Evolutionary conservation across 2,113 vertebrate species (phyloP).

Genomic region (Petrocephalus zakoni): DNA sequence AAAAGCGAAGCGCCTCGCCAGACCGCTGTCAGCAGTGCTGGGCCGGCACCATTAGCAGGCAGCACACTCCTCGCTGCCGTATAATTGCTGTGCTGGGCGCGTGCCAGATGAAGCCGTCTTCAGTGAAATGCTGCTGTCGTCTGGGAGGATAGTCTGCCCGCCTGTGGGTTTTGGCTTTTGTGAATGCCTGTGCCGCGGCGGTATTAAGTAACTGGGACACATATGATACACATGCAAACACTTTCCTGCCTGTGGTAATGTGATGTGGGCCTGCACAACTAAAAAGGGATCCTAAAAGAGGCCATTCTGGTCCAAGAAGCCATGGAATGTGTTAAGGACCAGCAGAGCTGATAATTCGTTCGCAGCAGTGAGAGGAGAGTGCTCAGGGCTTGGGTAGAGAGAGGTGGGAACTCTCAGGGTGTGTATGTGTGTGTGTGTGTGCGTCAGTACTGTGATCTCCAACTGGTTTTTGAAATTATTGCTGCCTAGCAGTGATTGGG

Average conservation of each 20-base stretch:
- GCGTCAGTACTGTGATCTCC: not conserved
- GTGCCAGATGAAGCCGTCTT: not conserved
- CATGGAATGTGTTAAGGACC: not conserved
- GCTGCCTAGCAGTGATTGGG: not conserved
- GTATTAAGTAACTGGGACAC: too few species aligned
- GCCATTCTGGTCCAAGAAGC: not conserved
- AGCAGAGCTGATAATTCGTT: not conserved
- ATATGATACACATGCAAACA: too few species aligned
- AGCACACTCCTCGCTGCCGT: not conserved
- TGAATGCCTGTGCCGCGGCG: not conserved
- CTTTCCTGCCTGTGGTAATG: not conserved
- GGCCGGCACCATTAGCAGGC: not conserved
- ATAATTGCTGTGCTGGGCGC: not conserved
- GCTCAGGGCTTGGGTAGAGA: conserved; percentile 1
- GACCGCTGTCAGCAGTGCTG: not conserved
- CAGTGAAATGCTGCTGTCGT: not conserved
- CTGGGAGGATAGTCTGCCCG: not conserved
- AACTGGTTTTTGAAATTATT: not conserved
- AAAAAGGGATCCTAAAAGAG: not conserved
- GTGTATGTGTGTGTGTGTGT: not conserved
- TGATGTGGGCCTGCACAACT: not conserved
- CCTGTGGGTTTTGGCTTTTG: not conserved
- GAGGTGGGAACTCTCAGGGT: not conserved
- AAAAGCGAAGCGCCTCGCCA: too few species aligned
- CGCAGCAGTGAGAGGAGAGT: not conserved